Percentiles rank a stretch among this genome's conserved stretches.
Evolutionary conservation across 1,140 invertebrate genomes (phyloP).

Genomic region (Manduca sexta): DNA sequence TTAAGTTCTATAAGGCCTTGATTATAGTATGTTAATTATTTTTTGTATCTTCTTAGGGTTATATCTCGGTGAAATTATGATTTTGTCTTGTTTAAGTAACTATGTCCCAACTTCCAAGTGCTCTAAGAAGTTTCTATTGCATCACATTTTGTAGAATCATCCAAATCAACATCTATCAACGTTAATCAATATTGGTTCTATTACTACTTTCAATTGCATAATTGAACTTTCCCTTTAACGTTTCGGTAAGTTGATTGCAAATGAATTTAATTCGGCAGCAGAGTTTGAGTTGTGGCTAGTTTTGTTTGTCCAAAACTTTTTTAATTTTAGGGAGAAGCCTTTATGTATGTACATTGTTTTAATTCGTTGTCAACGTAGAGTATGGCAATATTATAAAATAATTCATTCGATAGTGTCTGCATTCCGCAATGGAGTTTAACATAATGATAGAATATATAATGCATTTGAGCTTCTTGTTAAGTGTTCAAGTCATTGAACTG

Average conservation of each 20-base stretch:
- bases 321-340: neutral
- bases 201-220: constrained; percentile 55
- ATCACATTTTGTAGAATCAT: constrained; percentile 36
- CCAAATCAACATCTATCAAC: constrained; percentile 50
- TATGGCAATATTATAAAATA: no score
- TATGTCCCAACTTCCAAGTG: constrained; percentile 18
- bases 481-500: no score
- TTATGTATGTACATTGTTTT: no score
- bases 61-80: constrained; percentile 29
- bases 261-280: neutral
- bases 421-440: no score
- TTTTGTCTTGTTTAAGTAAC: constrained; percentile 30
- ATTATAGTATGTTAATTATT: constrained; percentile 60
- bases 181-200: constrained; percentile 56
- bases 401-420: no score
- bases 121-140: constrained; percentile 15
- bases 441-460: no score
- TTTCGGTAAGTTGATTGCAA: constrained; percentile 1
- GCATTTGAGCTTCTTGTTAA: no score
- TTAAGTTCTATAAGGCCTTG: constrained; percentile 46
- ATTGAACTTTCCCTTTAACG: constrained; percentile 53
- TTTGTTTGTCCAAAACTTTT: neutral
- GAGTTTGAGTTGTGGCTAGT: no score
- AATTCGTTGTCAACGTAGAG: no score
- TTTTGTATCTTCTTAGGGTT: constrained; percentile 21